Conservation (phyloP, 2,797 vertebrate species). For the Microhierax caerulescens region DNA sequence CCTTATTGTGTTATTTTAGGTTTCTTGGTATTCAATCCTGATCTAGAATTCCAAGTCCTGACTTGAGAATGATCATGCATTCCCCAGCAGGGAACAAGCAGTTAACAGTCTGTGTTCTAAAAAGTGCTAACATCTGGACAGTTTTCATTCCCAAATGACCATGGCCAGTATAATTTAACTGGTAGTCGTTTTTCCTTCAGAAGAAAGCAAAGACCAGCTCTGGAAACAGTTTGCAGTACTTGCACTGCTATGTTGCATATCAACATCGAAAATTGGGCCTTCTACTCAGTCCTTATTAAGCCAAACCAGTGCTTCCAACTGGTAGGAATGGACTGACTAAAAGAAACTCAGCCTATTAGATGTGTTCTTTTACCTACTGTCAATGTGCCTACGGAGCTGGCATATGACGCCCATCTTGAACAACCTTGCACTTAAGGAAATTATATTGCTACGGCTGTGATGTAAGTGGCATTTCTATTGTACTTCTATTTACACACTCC, state of each 20-base stretch:
- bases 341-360: background rate
- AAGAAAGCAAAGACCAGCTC: background rate
- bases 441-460: background rate
- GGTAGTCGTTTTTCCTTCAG: background rate
- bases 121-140: background rate
- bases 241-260: background rate
- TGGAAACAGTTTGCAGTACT: background rate
- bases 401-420: too few species aligned
- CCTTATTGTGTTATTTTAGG: background rate
- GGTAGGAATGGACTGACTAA: background rate
- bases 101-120: background rate
- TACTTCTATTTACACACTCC: background rate
- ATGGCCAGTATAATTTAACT: background rate
- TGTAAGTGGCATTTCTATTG: background rate
- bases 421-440: background rate
- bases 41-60: background rate
- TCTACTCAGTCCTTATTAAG: background rate
- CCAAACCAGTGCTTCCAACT: background rate
- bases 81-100: background rate
- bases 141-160: background rate
- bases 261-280: background rate
- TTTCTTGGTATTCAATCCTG: background rate
- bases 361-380: background rate
- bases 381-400: background rate
- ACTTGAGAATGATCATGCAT: background rate